Conservation (phyloP, 2,113 vertebrate species). For the Protobothrops mucrosquamatus region DNA sequence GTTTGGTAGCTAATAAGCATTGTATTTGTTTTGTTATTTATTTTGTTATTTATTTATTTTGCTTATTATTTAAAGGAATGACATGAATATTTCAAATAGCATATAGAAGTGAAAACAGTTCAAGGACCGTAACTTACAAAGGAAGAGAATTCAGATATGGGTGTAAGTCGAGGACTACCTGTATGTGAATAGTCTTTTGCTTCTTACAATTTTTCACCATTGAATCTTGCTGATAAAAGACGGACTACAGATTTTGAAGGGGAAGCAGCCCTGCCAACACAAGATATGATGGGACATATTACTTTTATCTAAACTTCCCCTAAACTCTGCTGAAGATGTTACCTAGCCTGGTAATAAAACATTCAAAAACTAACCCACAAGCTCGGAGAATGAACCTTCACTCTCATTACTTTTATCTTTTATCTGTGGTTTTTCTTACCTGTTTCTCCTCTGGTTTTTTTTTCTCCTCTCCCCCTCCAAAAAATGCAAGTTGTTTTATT, state of each 20-base stretch:
- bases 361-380: too few species aligned
- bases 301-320: too few species aligned
- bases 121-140: background rate
- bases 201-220: background rate
- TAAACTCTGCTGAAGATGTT: too few species aligned
- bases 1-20: background rate
- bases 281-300: background rate
- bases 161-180: background rate
- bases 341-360: too few species aligned
- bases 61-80: background rate
- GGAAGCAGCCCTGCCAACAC: background rate
- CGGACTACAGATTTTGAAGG: background rate
- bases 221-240: conserved; percentile 33
- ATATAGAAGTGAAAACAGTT: background rate
- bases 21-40: background rate
- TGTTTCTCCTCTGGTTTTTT: background rate
- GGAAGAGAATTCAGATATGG: background rate
- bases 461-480: too few species aligned
- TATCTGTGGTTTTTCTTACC: background rate
- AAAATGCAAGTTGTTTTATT: background rate
- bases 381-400: too few species aligned
- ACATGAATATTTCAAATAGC: background rate
- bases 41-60: background rate
- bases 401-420: background rate
- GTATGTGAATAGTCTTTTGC: background rate